These are phyloP conservation scores for Penaeus chinensis DNA, from an alignment of 1,140 invertebrate genomes.

Conservation along the genomic window DNA sequence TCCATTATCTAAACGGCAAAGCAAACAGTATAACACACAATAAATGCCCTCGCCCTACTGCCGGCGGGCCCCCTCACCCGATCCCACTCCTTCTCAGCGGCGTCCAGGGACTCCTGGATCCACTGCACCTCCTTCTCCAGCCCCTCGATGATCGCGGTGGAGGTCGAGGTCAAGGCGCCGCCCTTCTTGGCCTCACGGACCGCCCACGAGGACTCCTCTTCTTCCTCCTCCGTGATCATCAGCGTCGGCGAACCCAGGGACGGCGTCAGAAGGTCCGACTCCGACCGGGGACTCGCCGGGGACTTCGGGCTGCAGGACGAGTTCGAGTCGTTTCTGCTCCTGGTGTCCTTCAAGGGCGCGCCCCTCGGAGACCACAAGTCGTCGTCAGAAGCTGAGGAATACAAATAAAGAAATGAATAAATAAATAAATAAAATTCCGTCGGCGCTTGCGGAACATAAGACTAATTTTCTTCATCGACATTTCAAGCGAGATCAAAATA, in stretches of 20 bases:
- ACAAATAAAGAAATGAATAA: neutral
- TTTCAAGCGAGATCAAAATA: neutral
- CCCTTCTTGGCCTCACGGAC: neutral
- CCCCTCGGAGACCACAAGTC: conserved; percentile 29
- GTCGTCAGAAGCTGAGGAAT: conserved; percentile 31
- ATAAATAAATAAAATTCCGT: neutral
- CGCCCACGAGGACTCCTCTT: neutral
- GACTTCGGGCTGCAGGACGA: conserved; percentile 5
- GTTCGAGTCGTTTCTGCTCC: neutral
- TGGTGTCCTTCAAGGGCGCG: neutral
- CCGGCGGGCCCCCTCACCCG: neutral
- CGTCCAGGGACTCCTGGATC: conserved; percentile 27
- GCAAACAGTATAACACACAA: neutral
- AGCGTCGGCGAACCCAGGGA: neutral
- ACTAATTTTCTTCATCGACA: neutral
- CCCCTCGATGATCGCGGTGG: conserved; percentile 38
- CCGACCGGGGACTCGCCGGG: neutral
- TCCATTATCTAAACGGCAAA: too few species aligned
- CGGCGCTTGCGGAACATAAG: neutral
- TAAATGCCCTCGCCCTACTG: neutral
- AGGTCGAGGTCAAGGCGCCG: neutral
- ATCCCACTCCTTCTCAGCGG: conserved; percentile 40
- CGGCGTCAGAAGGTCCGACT: neutral
- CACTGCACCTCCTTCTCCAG: conserved; percentile 39
- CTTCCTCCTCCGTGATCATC: neutral